Base-by-base conservation (phyloP, 2,888 invertebrate genomes). In the Tiphia femorata region DNA sequence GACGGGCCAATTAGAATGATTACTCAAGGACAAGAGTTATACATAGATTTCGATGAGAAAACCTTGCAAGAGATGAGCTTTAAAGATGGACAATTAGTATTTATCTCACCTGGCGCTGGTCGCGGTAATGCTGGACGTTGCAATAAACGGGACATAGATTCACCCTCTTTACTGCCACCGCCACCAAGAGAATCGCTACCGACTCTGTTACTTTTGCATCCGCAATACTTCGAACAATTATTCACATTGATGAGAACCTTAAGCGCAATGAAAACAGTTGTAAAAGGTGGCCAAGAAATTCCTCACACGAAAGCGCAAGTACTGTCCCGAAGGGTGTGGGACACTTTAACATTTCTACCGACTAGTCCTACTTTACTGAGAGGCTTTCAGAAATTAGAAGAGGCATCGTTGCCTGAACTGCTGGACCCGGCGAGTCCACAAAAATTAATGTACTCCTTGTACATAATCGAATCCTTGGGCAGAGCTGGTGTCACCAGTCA, bases 371-470 rank as follows among this genome's bases (percentile, higher is more conserved):
- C 91, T 2, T 87, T 96, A 35, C 84, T 96, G 35, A 90, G 93
- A 76, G 93, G 93, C 2, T 96, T 97, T 79, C 92, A 93, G 79
- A 91, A 91, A 72, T 86, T 94, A 2, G 86, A 84, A 6, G 89
- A 90, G 72, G 87, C 87, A 8, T 88, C 90, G 44, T 84, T 95
- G 41, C 88, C 90, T 16, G 92, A 92, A 68, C 84, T 97, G 1
- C 86, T 97, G 8, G 94, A 96, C 84, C 94, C 96, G 0, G 90
- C 90, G 21, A 95, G 94, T 80, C 93, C 96, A 0, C 97, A 97
- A 84, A 96, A 96, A 80, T 88, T 97, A 48, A 96, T 97, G 95
- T 97, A 97, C 81, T 95, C 95, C 0, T 84, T 97, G 58, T 96
- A 96, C 81, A 96, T 97, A 65, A 93, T 97, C 0, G 94, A 94